These are phyloP conservation scores for Agonopterix alstromeriana DNA, from an alignment of 2,888 invertebrate genomes.

Conservation along the genomic window DNA sequence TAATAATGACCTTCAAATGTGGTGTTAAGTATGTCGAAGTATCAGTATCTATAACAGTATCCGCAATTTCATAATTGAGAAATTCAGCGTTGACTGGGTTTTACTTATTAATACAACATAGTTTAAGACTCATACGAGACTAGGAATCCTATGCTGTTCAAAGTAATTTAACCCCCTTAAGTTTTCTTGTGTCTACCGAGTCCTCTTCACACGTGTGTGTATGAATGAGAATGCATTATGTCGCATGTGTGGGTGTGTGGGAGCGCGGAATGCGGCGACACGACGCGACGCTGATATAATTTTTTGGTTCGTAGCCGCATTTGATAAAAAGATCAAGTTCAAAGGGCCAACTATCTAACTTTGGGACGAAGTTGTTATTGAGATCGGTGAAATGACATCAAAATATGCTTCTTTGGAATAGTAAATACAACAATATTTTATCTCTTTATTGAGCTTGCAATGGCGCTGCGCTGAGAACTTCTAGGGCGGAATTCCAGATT, in stretches of 20 bases:
- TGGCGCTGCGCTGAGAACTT: no score
- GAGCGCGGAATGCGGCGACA: constrained; percentile 55
- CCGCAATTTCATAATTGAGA: no score
- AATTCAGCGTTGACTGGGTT: no score
- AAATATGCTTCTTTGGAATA: background rate
- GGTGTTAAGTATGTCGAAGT: no score
- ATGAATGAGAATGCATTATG: constrained; percentile 10
- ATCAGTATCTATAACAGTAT: no score
- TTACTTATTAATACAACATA: no score
- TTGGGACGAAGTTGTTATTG: background rate
- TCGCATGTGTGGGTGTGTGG: constrained; percentile 31
- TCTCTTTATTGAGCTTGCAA: no score
- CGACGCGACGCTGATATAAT: constrained; percentile 52
- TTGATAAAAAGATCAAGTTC: constrained; percentile 74
- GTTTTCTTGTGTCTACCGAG: constrained; percentile 1
- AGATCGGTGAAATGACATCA: background rate
- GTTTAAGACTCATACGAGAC: no score
- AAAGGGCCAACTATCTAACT: constrained; percentile 40
- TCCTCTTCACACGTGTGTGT: constrained; percentile 9
- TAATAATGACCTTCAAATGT: no score
- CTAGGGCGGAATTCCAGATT: no score
- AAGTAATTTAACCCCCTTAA: no score
- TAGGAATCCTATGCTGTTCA: no score
- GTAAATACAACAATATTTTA: background rate
- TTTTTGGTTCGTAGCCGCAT: constrained; percentile 46